These are phyloP conservation scores for Isotomurus palustris DNA, from an alignment of 2,888 invertebrate genomes.

Conservation along the genomic window DNA sequence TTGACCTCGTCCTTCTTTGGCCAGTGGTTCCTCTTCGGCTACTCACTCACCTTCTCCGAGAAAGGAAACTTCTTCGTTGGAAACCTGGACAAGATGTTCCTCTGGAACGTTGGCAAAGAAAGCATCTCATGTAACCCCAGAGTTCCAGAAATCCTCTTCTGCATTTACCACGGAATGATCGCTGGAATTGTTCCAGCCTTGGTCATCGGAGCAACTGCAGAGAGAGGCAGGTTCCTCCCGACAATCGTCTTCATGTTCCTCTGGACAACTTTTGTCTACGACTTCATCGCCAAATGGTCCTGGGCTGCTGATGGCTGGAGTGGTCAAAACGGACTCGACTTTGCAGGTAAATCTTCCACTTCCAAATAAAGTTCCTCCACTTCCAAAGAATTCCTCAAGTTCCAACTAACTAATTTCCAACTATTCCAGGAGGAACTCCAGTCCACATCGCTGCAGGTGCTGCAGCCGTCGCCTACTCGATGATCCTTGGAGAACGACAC, in stretches of 20 bases:
- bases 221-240: slow-evolving; percentile 37
- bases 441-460: slow-evolving; percentile 35
- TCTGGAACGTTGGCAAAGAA: slow-evolving; percentile 18
- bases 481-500: slow-evolving; percentile 33
- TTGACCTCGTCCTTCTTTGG: neutral
- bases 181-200: slow-evolving; percentile 40
- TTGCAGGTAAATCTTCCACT: too few relatives aligned
- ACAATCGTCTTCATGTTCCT: slow-evolving; percentile 33
- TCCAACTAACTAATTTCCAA: too few relatives aligned
- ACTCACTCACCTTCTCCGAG: slow-evolving; percentile 31
- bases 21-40: slow-evolving; percentile 42
- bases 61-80: slow-evolving; percentile 31
- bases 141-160: slow-evolving; percentile 39
- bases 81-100: slow-evolving; percentile 27
- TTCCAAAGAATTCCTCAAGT: too few relatives aligned
- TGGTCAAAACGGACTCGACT: slow-evolving; percentile 23
- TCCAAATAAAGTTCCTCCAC: too few relatives aligned
- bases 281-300: slow-evolving; percentile 25
- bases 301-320: slow-evolving; percentile 20
- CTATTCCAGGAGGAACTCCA: too few relatives aligned
- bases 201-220: slow-evolving; percentile 40
- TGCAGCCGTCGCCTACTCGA: slow-evolving; percentile 30
- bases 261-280: slow-evolving; percentile 37
- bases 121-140: slow-evolving; percentile 3
- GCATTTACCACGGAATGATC: slow-evolving; percentile 39